Conservation (phyloP, 35 echinoderm and acorn worm genomes). For the Diadema setosum region DNA sequence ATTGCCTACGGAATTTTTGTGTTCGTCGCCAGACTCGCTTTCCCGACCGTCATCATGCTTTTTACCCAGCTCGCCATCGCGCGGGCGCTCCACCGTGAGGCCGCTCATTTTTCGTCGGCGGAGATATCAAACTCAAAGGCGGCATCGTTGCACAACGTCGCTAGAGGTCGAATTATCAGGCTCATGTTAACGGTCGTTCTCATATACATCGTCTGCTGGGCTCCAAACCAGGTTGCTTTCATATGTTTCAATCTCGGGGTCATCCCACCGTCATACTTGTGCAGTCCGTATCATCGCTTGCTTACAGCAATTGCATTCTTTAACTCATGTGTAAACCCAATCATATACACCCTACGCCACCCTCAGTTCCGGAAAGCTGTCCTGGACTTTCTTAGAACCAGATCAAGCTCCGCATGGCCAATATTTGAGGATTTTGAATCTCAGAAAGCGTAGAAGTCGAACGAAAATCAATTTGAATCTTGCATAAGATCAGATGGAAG, state of each 20-base stretch:
- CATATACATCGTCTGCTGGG: not conserved
- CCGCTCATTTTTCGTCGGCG: not conserved
- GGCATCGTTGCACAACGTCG: not conserved
- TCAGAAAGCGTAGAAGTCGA: too few relatives aligned
- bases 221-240: not conserved
- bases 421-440: too few relatives aligned
- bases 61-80: not conserved
- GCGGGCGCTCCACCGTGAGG: not conserved
- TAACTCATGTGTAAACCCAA: not conserved
- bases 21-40: not conserved
- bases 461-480: too few relatives aligned
- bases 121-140: not conserved
- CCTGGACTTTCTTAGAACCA: not conserved
- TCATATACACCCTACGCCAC: not conserved
- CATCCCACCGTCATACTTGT: not conserved
- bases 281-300: not conserved
- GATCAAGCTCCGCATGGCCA: too few relatives aligned
- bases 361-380: not conserved
- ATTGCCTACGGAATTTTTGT: not conserved
- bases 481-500: too few relatives aligned
- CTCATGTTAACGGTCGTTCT: not conserved
- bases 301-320: not conserved
- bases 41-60: not conserved
- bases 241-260: not conserved
- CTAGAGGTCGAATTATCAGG: not conserved